A percentile compares a stretch with the other conserved stretches of the same genome.
phyloP scores from a whole-genome alignment of 2,888 invertebrate species.

The Drosophila anceps region DNA sequence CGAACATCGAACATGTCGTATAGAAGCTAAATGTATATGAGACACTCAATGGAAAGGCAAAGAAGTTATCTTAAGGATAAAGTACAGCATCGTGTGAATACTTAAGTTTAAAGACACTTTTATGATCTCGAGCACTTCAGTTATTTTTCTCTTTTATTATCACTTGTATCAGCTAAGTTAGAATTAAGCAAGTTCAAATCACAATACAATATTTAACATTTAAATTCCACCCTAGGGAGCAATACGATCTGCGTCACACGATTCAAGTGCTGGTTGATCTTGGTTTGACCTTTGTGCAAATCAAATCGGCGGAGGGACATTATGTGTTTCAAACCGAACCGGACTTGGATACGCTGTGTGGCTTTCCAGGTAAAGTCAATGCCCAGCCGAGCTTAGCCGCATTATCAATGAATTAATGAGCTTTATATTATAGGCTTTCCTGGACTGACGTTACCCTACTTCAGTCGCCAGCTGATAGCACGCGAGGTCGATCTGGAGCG shows the following conservation, averaged over 20 bases:
- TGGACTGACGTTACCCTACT: conserved; percentile 87
- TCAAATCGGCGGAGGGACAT: conserved; percentile 91
- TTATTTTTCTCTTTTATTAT: not conserved
- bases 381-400: not conserved
- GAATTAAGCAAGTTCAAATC: not conserved
- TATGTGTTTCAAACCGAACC: conserved; percentile 91
- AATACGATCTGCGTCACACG: conserved; percentile 88
- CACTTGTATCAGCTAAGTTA: not conserved
- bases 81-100: not conserved
- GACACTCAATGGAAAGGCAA: not conserved
- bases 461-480: conserved; percentile 92
- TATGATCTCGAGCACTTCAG: not conserved
- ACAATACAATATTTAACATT: not conserved
- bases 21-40: too few relatives aligned
- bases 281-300: conserved; percentile 94
- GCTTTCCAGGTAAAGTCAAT: conserved; percentile 79
- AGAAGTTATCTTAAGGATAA: not conserved
- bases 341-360: conserved; percentile 88
- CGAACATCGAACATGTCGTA: not conserved
- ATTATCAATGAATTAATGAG: conserved; percentile 6
- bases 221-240: conserved; percentile 77
- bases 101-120: too few relatives aligned
- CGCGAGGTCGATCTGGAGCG: conserved; percentile 93
- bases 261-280: conserved; percentile 95
- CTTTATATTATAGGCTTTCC: conserved; percentile 63